Evolutionary conservation across 2,113 vertebrate genomes (phyloP).

Genomic region (Lampris megalopsis): DNA sequence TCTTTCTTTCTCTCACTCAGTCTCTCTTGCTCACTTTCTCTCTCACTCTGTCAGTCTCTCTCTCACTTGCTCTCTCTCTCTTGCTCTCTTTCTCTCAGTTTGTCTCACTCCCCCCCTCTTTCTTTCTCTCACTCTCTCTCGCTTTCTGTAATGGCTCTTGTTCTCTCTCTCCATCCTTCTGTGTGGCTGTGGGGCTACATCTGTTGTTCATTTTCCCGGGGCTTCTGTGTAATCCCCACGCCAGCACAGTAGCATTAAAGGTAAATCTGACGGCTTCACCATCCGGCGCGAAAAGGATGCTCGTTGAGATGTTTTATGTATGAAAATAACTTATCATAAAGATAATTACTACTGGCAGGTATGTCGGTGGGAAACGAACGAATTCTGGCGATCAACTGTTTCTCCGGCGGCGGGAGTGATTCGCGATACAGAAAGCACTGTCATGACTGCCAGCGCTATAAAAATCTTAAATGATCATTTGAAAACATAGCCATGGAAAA

Average conservation of each 20-base stretch:
- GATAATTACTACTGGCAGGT: constrained; percentile 32
- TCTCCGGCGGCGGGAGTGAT: not conserved
- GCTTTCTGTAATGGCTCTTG: not conserved
- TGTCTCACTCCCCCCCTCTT: not conserved
- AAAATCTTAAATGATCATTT: constrained; percentile 15
- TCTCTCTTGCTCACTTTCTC: too few relatives aligned
- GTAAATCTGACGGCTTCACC: constrained; percentile 65
- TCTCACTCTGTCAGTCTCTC: not conserved
- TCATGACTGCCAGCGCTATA: not conserved
- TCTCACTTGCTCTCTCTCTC: constrained; percentile 14
- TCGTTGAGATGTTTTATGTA: constrained; percentile 16
- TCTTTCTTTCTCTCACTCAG: not conserved
- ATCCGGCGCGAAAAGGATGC: constrained; percentile 44
- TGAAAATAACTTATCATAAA: constrained; percentile 40
- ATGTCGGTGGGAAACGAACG: constrained; percentile 30
- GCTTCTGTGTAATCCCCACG: constrained; percentile 65
- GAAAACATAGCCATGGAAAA: not conserved
- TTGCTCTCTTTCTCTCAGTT: too few relatives aligned
- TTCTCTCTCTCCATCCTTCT: constrained; percentile 45
- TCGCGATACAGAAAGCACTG: not conserved
- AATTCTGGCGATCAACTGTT: not conserved
- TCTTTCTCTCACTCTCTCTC: not conserved
- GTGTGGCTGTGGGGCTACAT: constrained; percentile 69
- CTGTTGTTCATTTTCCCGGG: constrained; percentile 72
- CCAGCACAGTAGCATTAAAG: constrained; percentile 78